A percentile compares a stretch with the other conserved stretches of the same genome.
Evolutionary conservation across 2,113 vertebrate genomes (phyloP).

Genomic region (Struthidea cinerea): DNA sequence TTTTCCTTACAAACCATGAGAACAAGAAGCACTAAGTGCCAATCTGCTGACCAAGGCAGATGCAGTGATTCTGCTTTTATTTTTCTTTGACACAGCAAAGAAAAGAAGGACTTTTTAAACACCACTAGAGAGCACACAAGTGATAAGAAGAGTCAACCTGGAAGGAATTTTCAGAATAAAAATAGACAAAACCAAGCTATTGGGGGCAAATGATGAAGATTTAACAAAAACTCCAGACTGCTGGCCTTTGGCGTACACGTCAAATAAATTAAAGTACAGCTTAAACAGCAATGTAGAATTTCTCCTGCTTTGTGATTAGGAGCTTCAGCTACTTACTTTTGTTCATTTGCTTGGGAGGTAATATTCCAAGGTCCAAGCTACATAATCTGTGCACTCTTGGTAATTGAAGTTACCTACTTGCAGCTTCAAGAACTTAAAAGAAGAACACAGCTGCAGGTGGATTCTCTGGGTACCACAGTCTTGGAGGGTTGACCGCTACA

Average conservation of each 20-base stretch:
- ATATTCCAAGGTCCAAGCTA: background rate
- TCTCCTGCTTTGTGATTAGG: background rate
- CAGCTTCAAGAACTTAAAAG: background rate
- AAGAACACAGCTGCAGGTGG: background rate
- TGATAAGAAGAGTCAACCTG: background rate
- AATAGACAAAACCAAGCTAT: background rate
- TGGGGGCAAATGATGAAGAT: background rate
- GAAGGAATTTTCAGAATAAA: background rate
- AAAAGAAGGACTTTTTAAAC: background rate
- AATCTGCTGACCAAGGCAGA: background rate
- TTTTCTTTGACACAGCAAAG: background rate
- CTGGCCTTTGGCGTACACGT: accelerated
- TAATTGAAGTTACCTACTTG: background rate
- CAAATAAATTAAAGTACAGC: background rate
- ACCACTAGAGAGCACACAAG: background rate
- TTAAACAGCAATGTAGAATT: background rate
- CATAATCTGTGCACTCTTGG: background rate
- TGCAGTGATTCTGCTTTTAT: background rate
- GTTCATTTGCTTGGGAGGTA: background rate
- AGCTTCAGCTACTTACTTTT: background rate
- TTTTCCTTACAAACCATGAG: background rate
- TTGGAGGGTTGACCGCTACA: background rate
- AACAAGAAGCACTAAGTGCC: background rate
- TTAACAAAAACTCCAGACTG: background rate
- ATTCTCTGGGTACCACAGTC: background rate